Evolutionary conservation across 2,888 invertebrate genomes (phyloP).

Genomic region (Limnephilus rhombicus): DNA sequence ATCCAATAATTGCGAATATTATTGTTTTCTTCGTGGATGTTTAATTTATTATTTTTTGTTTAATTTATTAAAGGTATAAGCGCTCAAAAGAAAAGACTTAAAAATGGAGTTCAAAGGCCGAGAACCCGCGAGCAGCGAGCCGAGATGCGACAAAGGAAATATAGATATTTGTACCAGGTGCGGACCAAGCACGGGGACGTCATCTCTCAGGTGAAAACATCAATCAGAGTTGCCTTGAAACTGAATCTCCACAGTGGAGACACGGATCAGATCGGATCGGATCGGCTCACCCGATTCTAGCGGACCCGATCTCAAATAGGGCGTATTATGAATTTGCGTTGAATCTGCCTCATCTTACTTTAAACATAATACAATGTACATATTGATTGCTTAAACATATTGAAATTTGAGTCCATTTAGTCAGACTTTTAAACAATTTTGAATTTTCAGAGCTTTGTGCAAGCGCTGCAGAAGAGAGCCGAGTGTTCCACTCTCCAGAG

Average conservation of each 20-base stretch:
- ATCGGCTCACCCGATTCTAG: not conserved
- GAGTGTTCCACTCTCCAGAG: conserved; percentile 88
- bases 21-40: not conserved
- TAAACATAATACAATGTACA: not conserved
- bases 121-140: conserved; percentile 87
- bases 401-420: not conserved
- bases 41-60: conserved; percentile 1
- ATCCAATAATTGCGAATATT: not conserved
- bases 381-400: not conserved
- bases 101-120: conserved; percentile 73
- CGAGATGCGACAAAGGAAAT: conserved; percentile 89
- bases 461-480: conserved; percentile 86
- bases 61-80: conserved; percentile 71
- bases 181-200: conserved; percentile 93
- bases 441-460: conserved; percentile 84
- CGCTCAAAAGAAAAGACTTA: conserved; percentile 74
- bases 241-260: not conserved
- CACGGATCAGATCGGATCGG: not conserved
- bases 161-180: conserved; percentile 92
- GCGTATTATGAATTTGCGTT: not conserved
- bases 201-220: conserved; percentile 85
- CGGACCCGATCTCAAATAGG: not conserved
- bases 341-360: not conserved
- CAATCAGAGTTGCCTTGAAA: not conserved
- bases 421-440: not conserved